Conservation (phyloP, 2,113 vertebrate genomes). For the Ranitomeya variabilis region DNA sequence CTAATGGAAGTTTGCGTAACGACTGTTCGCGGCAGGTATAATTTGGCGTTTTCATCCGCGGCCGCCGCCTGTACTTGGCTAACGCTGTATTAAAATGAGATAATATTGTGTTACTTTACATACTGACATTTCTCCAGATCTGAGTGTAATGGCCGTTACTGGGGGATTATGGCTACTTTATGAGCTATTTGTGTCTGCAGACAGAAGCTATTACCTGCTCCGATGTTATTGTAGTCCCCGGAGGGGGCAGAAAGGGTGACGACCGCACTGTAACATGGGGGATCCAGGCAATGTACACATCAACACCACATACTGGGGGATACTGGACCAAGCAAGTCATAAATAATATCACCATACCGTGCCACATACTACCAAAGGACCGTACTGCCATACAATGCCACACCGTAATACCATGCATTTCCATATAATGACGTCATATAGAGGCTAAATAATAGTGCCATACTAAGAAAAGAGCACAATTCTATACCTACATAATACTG, state of each 20-base stretch:
- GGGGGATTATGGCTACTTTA: neutral
- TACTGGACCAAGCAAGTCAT: too few relatives aligned
- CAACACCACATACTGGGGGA: neutral
- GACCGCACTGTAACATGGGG: neutral
- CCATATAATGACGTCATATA: too few relatives aligned
- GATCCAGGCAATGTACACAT: neutral
- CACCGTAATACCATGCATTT: too few relatives aligned
- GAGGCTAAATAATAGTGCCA: too few relatives aligned
- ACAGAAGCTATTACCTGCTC: slow-evolving; percentile 15
- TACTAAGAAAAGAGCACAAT: too few relatives aligned
- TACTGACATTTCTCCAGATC: slow-evolving; percentile 13
- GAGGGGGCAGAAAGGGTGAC: neutral
- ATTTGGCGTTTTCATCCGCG: slow-evolving; percentile 30
- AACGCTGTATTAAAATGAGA: slow-evolving; percentile 26
- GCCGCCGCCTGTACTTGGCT: slow-evolving; percentile 7
- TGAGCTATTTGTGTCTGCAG: slow-evolving; percentile 11
- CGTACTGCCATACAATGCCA: too few relatives aligned
- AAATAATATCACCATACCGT: neutral
- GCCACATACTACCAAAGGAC: neutral
- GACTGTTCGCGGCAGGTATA: slow-evolving; percentile 36
- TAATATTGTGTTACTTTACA: slow-evolving; percentile 44
- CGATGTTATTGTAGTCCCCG: neutral
- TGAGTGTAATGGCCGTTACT: neutral
- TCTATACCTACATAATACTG: too few relatives aligned
- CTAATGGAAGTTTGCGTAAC: slow-evolving; percentile 52